Evolutionary conservation across 2,113 vertebrate species (phyloP).

Genomic region (Cettia cetti): DNA sequence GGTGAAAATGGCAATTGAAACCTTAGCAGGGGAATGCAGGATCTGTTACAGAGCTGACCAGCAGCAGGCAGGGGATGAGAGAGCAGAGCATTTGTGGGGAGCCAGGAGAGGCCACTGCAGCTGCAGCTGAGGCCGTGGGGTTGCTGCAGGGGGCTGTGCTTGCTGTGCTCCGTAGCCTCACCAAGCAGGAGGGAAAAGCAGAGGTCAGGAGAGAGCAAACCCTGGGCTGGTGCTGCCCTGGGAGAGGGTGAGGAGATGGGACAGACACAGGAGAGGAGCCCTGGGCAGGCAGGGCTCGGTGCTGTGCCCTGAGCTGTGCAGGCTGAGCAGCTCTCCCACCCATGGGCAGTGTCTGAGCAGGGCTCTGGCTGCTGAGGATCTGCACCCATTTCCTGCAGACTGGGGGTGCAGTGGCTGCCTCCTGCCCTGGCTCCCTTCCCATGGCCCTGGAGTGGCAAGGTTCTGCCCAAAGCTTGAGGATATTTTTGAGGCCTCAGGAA

Average conservation of each 20-base stretch:
- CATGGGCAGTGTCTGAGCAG: rapidly evolving
- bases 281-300: not conserved
- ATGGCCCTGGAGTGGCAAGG: rapidly evolving
- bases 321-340: not conserved
- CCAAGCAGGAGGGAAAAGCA: not conserved
- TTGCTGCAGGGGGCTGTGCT: not conserved
- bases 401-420: not conserved
- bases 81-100: not conserved
- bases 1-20: not conserved
- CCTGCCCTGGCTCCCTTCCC: rapidly evolving
- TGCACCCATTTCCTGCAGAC: not conserved
- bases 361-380: not conserved
- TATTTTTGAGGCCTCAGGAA: constrained; percentile 6
- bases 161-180: not conserved
- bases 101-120: not conserved
- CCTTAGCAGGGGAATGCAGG: not conserved
- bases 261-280: not conserved
- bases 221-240: not conserved
- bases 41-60: not conserved
- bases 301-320: rapidly evolving
- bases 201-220: rapidly evolving
- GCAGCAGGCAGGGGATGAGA: not conserved
- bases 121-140: not conserved
- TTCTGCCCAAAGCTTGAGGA: not conserved
- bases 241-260: not conserved